Evolutionary conservation across 2,888 invertebrate genomes (phyloP), one percentile per base, ranked within the genome.

Genomic region (Platynereis dumerilii): DNA sequence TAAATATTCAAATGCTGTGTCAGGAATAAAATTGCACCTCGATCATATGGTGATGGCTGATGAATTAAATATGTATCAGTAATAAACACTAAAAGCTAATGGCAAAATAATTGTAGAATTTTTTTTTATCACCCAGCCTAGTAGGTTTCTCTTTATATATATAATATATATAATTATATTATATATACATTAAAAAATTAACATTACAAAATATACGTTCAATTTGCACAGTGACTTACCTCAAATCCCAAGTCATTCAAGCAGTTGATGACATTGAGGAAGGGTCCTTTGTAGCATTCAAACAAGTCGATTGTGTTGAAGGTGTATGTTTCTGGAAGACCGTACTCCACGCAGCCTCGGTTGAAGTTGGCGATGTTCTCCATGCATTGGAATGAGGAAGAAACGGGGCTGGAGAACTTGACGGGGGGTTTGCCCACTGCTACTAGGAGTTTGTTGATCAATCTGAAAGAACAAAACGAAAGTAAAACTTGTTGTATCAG

Each of bases 221-320:
- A n/a, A n/a, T n/a, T n/a, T n/a, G n/a, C 34, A 34, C 12, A 34
- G 12, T 34, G 5, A 74, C 79, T 73, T 69, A 81, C 81, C 69
- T 76, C 65, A 63, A 78, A 78, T 60, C 80, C 81, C 60, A 80
- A 71, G 61, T 76, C 77, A 69, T 80, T 79, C 34, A 80, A 63
- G 59, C 75, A 69, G 72, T 80, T 80, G 69, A 81, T 72, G 63
- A 80, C 80, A 69, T 81, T 81, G 26, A 78, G 69, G 69, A 80
- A 76, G 29, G 78, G 75, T 2, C 75, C 79, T 67, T 81, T 81
- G 34, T 76, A 64, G 15, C 77, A 69, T 65, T 81, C 81, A 75
- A 76, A 77, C 64, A 81, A 69, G 63, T 81, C 81, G 15, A 75
- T 75, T 5, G 76, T 76, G 70, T 80, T 77, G 67, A 77, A 76